phyloP scores from a whole-genome alignment of 2,113 vertebrate species.

The Recurvirostra avosetta region DNA sequence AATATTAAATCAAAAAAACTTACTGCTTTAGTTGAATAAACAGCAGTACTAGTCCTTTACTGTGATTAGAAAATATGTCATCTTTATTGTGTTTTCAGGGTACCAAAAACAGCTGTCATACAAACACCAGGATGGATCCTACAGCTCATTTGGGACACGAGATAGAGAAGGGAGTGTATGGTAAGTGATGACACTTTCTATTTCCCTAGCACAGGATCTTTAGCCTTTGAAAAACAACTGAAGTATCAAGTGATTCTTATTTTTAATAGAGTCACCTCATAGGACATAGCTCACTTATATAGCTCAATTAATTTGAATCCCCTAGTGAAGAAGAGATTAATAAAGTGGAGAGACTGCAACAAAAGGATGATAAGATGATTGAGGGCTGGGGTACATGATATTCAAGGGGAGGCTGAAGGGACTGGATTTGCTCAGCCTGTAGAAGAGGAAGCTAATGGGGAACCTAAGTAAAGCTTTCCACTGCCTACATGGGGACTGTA shows the following conservation, averaged over 20 bases:
- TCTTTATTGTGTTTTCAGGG: constrained; percentile 68
- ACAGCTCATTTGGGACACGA: constrained; percentile 79
- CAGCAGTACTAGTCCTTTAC: background rate
- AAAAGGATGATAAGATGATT: background rate
- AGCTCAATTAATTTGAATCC: background rate
- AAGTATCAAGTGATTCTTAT: background rate
- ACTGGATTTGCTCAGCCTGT: background rate
- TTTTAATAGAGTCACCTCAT: background rate
- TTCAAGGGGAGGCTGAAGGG: background rate
- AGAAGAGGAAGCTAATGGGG: background rate
- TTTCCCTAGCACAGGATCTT: background rate
- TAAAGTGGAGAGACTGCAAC: background rate
- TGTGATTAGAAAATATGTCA: background rate
- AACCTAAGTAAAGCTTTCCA: background rate
- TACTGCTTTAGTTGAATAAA: background rate
- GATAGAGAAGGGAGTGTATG: constrained; percentile 81
- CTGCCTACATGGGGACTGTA: background rate
- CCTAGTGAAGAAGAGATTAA: background rate
- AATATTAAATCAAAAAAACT: background rate
- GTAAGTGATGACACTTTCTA: constrained; percentile 65
- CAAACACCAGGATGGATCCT: constrained; percentile 86
- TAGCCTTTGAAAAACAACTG: background rate
- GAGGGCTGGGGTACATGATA: background rate
- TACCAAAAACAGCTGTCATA: constrained; percentile 86
- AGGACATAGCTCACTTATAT: too few relatives aligned